Evolutionary conservation across 2,113 vertebrate genomes (phyloP), one percentile per base, ranked within the genome.

Genomic region (Prunella himalayana): DNA sequence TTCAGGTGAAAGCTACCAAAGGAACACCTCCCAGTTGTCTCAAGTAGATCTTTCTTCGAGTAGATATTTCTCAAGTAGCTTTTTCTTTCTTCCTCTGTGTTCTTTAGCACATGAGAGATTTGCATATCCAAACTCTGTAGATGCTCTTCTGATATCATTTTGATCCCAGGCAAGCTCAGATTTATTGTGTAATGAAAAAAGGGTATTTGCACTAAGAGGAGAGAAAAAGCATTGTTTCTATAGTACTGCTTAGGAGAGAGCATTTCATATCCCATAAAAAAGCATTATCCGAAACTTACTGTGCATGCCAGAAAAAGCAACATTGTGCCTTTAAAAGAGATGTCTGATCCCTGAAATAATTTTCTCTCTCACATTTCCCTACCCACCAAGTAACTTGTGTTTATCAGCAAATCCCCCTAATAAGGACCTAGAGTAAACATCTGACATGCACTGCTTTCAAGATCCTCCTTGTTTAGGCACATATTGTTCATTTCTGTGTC

Each of bases 401-500:
- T 98, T 96, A 95, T 96, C 97, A 96, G 92, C 93, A 97, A 92
- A 96, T 80, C 89, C 71, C 37, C 80, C 93, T 97, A 95, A 96
- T 85, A 96, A 94, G 66, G 90, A 97, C 94, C 86, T 87, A 90
- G 86, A 96, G 88, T 97, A 98, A 98, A 97, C 96, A 98, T 95
- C 86, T 97, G 95, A 97, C 95, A 79, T 82, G 51, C 81, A 85
- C 41, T 71, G 86, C 93, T 97, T 97, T 97, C 94, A 97, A 95
- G 84, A 59, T 96, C 54, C 79, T 86, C 95, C 96, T 94, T 98
- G 97, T 98, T 98, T 98, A 97, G 96, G 92, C 95, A 97, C 73
- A 72, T 97, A 98, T 98, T 97, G 96, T 97, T 97, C 93, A 82
- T 94, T 97, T 98, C 96, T 95, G 57, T 96, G 97, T 95, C 97